These are phyloP conservation scores for Dufourea novaeangliae DNA, from an alignment of 1,140 invertebrate genomes.

Conservation along the genomic window DNA sequence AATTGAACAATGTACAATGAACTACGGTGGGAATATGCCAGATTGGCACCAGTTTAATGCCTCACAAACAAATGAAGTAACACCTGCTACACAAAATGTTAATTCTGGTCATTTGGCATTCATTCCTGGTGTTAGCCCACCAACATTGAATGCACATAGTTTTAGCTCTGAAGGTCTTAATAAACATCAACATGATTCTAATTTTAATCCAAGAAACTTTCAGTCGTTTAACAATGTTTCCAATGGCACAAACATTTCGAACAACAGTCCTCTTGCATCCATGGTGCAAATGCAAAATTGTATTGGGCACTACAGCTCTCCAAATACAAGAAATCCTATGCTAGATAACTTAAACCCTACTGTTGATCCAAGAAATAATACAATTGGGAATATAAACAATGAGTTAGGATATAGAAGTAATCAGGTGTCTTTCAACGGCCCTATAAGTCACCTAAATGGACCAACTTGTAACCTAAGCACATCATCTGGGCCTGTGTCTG, in stretches of 20 bases:
- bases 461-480: conserved; percentile 56
- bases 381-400: conserved; percentile 63
- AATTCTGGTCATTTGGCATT: conserved; percentile 62
- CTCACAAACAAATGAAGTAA: conserved; percentile 55
- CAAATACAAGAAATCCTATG: conserved; percentile 56
- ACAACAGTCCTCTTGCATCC: conserved; percentile 51
- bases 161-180: conserved; percentile 47
- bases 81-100: conserved; percentile 61
- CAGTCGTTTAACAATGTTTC: conserved; percentile 53
- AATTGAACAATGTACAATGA: conserved; percentile 69
- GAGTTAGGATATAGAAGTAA: conserved; percentile 69
- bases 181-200: conserved; percentile 60
- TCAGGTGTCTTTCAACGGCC: conserved; percentile 66
- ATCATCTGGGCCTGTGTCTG: conserved; percentile 38
- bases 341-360: conserved; percentile 54
- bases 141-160: conserved; percentile 46
- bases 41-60: conserved; percentile 68
- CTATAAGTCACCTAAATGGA: conserved; percentile 56
- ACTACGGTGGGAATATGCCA: conserved; percentile 67
- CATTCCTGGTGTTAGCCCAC: conserved; percentile 55
- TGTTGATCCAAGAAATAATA: conserved; percentile 59
- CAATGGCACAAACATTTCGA: conserved; percentile 42
- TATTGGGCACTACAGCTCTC: conserved; percentile 57
- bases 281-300: conserved; percentile 64
- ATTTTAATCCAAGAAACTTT: conserved; percentile 60